A percentile compares a stretch with the other conserved stretches of the same genome.
Evolutionary conservation across 2,113 vertebrate genomes (phyloP).

Genomic region (Clarias batrachus): DNA sequence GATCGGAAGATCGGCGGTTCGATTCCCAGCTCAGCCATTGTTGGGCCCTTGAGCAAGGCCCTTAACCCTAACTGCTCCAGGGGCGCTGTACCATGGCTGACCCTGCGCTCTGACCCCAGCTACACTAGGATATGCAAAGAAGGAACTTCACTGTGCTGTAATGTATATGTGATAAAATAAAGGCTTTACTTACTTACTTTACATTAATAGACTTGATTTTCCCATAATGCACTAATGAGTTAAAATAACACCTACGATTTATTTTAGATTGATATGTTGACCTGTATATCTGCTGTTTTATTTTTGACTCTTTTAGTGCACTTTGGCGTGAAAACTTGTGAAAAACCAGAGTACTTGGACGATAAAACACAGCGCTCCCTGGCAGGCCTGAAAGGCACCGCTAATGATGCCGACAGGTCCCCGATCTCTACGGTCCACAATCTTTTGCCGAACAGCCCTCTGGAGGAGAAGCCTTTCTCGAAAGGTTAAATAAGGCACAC

Average conservation of each 20-base stretch:
- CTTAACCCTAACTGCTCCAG: no score
- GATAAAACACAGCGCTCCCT: neutral
- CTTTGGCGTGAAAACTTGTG: neutral
- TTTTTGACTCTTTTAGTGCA: no score
- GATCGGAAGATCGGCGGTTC: no score
- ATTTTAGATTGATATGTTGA: neutral
- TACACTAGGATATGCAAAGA: no score
- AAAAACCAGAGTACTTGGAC: neutral
- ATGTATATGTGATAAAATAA: no score
- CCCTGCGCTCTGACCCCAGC: no score
- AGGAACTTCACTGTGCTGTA: no score
- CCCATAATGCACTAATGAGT: neutral
- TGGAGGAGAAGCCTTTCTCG: constrained; percentile 28
- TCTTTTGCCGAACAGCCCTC: constrained; percentile 33
- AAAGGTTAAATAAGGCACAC: constrained; percentile 52
- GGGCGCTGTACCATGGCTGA: no score
- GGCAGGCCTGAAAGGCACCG: neutral
- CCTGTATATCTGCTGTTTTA: neutral
- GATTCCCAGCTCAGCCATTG: no score
- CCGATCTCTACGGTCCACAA: constrained; percentile 27
- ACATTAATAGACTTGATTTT: neutral
- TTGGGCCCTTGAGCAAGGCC: no score
- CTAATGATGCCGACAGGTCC: neutral
- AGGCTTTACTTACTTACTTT: no score
- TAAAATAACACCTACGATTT: neutral